Conservation (phyloP, 2,797 vertebrate genomes). For the Gobio occitaniae region DNA sequence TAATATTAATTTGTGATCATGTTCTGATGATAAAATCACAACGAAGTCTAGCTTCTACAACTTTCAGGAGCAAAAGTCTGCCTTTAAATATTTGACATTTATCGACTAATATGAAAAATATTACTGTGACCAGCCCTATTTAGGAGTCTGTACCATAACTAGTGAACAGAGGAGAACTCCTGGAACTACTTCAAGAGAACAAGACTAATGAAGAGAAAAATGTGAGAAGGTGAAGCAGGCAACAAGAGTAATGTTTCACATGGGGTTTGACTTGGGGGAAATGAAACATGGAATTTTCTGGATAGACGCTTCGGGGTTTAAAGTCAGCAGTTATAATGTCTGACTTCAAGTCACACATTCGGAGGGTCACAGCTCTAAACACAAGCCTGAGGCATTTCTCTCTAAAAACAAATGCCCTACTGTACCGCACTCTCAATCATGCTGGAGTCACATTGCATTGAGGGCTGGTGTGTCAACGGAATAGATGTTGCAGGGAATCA, state of each 20-base stretch:
- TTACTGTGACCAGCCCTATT: not conserved
- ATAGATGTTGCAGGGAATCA: not conserved
- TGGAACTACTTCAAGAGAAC: not conserved
- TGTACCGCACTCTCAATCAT: slow-evolving; percentile 22
- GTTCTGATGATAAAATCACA: not conserved
- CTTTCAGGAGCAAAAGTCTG: not conserved
- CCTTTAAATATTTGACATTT: not conserved
- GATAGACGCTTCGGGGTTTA: slow-evolving; percentile 11
- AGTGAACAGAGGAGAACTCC: not conserved
- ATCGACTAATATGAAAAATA: not conserved
- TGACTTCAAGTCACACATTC: slow-evolving; percentile 67
- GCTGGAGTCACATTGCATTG: slow-evolving; percentile 33
- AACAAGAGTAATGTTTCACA: not conserved
- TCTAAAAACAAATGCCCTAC: slow-evolving; percentile 22
- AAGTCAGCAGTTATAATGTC: slow-evolving; percentile 62
- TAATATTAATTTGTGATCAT: not conserved
- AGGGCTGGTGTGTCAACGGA: not conserved
- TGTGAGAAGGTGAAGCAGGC: not conserved
- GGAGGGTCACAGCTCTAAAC: slow-evolving; percentile 17
- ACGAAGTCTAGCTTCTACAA: not conserved
- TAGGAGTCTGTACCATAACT: not conserved
- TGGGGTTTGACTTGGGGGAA: not conserved
- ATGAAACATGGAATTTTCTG: not conserved
- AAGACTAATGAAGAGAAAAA: not conserved
- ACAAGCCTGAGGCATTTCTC: slow-evolving; percentile 32